Base-by-base conservation (phyloP, 2,113 vertebrate genomes). In the Pithys albifrons region DNA sequence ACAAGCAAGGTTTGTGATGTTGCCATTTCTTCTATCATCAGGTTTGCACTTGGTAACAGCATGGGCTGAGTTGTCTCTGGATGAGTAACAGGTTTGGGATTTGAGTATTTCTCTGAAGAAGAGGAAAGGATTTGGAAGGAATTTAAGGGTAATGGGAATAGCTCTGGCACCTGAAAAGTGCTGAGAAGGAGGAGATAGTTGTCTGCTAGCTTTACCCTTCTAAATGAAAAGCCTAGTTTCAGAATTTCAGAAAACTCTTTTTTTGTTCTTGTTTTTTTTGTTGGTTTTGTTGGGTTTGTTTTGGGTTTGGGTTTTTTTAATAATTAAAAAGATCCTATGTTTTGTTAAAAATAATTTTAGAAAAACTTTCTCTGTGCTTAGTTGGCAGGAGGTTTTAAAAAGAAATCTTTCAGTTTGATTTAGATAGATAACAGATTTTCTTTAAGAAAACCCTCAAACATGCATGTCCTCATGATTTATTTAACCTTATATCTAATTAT, bases 281-380 rank as follows among this genome's bases (percentile, higher is more conserved):
- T 43, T 43, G 41, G 12, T 43, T 11, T 43, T 12, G 41, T 43
- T 43, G 15, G 41, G 12, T 43, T 43, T 43, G 41, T 14, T 43
- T 43, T 15, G 41, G 41, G 12, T 43, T 43, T 43, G 41, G 49
- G 48, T 24, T 37, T 49, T 74, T 19, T 29, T 31, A 33, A 35
- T 23, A 2, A 43, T 35, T 77, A 29, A 14, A 57, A 59, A 79
- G 5, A 72, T 2, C 0, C 3, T 18, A 43, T 3, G 1, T 75
- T 91, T 86, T 65, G 5, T 19, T 37, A 35, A 39, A 64, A 82
- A 46, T 39, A 67, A 11, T 31, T 81, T 89, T 41, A 64, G 31
- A 16, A 64, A 41, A 76, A 24, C 4, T 25, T 65, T 46, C 19
- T 78, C 13, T 8, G 7, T 6, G 3, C 81, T 91, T 75, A 57